Evolutionary conservation across 2,888 invertebrate genomes (phyloP), one percentile per base, ranked within the genome.

Genomic region (Lasioglossum figueresi): DNA sequence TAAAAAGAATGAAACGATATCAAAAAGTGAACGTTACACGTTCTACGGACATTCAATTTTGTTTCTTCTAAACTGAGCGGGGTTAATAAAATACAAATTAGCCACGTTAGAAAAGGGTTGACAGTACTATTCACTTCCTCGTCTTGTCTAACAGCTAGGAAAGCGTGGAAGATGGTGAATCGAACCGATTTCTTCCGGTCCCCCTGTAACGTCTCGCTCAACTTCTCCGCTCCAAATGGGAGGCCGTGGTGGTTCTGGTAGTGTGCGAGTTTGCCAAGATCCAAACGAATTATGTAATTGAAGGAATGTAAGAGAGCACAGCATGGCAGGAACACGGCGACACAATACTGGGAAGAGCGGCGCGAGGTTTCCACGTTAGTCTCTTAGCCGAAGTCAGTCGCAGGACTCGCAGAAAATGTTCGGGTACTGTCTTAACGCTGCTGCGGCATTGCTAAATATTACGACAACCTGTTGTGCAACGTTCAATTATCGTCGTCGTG

Each of bases 381-480:
- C 45, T 70, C 78, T 45, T 14, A 14, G 37, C 37, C 63, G 71
- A 52, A 79, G 73, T 76, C 84, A 8, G 27, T 68, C 70, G 48
- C 77, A 74, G 80, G 85, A 71, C 66, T 79, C 70, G 77, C 66
- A 80, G 87, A 84, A 90, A 90, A 88, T 81, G 34, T 70, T 83
- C 82, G 48, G 84, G 27, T 86, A 83, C 79, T 66, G 59, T 77
- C 84, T 79, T 84, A 31, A 70, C 68, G 34, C 37, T 37, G 43
- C 77, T 80, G 59, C 81, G 73, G 79, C 81, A 71, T 91, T 85
- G 86, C 87, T 88, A 91, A 91, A 92, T 85, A 86, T 92, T 89
- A 89, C 87, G 88, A 85, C 88, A 90, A 92, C 84, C 63, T 77
- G 89, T 90, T 91, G 80, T 86, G 89, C 80, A 89, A 89, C 84